phyloP scores from a whole-genome alignment of 1,140 invertebrate species.

The Holotrichia oblita region DNA sequence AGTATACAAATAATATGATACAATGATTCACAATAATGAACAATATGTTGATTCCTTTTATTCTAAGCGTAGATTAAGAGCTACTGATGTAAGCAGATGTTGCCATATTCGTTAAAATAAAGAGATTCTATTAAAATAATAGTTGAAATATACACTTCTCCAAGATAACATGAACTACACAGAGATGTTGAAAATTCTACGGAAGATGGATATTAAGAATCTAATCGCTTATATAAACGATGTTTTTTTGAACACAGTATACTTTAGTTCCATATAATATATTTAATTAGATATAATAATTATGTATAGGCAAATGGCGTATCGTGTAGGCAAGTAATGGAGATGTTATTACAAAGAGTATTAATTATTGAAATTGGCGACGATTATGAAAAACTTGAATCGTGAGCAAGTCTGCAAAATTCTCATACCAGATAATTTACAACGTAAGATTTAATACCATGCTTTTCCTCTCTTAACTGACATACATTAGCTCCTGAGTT shows the following conservation, averaged over 20 bases:
- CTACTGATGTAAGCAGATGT: too few relatives aligned
- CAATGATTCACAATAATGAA: too few relatives aligned
- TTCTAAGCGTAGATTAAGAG: too few relatives aligned
- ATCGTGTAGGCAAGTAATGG: slow-evolving; percentile 35
- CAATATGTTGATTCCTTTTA: too few relatives aligned
- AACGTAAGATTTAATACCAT: slow-evolving; percentile 18
- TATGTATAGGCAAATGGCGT: slow-evolving; percentile 38
- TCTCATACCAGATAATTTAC: slow-evolving; percentile 43
- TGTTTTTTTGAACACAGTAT: neutral
- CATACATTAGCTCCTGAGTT: slow-evolving; percentile 44
- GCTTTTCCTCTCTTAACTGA: slow-evolving; percentile 2
- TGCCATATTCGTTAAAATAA: too few relatives aligned
- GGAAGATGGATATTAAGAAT: too few relatives aligned
- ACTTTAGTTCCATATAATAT: neutral
- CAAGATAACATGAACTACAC: too few relatives aligned
- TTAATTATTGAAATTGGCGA: slow-evolving; percentile 41
- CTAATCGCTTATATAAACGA: too few relatives aligned
- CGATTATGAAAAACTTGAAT: slow-evolving; percentile 19
- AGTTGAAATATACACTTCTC: too few relatives aligned
- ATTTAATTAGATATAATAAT: slow-evolving; percentile 18
- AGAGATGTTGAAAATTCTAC: too few relatives aligned
- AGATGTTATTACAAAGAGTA: slow-evolving; percentile 39
- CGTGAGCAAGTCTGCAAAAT: slow-evolving; percentile 47
- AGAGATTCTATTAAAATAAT: too few relatives aligned
- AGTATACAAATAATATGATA: too few relatives aligned